phyloP scores from a whole-genome alignment of 2,888 invertebrate species.

The Notodonta ziczac region DNA sequence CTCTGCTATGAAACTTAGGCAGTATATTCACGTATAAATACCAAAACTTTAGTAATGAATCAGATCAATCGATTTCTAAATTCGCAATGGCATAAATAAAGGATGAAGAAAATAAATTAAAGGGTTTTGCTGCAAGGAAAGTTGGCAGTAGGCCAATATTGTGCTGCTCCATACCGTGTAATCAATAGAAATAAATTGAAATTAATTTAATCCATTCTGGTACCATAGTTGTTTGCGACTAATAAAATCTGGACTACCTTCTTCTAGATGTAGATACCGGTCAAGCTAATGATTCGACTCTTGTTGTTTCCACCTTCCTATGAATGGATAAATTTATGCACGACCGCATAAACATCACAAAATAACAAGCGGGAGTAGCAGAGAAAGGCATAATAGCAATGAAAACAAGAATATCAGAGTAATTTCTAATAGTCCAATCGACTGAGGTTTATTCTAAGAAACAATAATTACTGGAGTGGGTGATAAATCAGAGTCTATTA shows the following conservation, averaged over 20 bases:
- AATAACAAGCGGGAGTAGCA: too few relatives aligned
- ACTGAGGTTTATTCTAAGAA: neutral
- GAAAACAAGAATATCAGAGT: too few relatives aligned
- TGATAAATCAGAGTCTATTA: conserved; percentile 27
- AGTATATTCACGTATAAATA: neutral
- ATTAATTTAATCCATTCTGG: neutral
- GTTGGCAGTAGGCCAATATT: neutral
- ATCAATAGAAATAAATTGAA: neutral
- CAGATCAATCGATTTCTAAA: neutral
- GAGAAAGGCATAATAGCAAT: too few relatives aligned
- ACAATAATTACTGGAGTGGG: neutral
- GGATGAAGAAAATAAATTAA: neutral
- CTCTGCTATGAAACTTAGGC: neutral
- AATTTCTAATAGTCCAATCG: too few relatives aligned
- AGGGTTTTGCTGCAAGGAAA: neutral
- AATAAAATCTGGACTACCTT: conserved; percentile 10
- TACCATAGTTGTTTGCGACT: neutral
- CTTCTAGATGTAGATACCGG: too few relatives aligned
- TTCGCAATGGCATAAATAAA: too few relatives aligned
- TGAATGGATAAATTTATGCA: too few relatives aligned
- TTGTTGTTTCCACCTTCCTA: too few relatives aligned
- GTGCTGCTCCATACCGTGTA: neutral
- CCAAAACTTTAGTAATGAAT: neutral
- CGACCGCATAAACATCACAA: too few relatives aligned
- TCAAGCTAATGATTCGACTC: too few relatives aligned